Conservation (phyloP, 2,113 vertebrate genomes). For the Hemicordylus capensis region DNA sequence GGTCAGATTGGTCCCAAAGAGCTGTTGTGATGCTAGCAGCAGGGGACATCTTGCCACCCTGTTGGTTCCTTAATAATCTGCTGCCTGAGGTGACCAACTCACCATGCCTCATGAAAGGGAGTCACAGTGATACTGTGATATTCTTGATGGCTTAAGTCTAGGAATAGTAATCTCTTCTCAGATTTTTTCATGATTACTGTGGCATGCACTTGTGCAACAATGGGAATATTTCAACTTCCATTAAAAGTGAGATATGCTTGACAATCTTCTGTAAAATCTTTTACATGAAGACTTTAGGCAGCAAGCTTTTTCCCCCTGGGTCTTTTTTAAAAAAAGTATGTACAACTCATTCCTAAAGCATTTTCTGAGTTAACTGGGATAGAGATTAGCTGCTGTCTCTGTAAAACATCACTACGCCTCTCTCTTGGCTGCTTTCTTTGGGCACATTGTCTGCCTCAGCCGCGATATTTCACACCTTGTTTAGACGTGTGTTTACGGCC, state of each 20-base stretch:
- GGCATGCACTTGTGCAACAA: background rate
- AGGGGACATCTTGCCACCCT: no score
- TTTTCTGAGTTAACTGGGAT: conserved; percentile 40
- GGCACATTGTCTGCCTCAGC: conserved; percentile 39
- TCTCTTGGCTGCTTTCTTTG: conserved; percentile 39
- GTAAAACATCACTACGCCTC: conserved; percentile 35
- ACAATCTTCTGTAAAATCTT: background rate
- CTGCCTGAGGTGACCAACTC: no score
- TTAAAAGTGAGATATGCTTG: no score
- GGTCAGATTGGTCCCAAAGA: no score
- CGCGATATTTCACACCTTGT: conserved; percentile 72
- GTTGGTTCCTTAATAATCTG: no score
- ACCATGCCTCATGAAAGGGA: no score
- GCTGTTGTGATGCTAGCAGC: no score
- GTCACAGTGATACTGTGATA: background rate
- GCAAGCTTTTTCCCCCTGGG: no score
- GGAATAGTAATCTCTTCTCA: background rate
- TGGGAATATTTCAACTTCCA: background rate
- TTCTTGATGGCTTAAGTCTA: background rate
- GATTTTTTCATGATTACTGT: background rate
- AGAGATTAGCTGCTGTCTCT: conserved; percentile 42
- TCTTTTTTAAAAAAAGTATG: conserved; percentile 10
- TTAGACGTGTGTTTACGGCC: conserved; percentile 65
- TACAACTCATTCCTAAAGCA: conserved; percentile 28
- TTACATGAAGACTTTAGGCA: background rate